Base-by-base conservation (phyloP, 1,140 invertebrate species). In the Papilio dardanus region DNA sequence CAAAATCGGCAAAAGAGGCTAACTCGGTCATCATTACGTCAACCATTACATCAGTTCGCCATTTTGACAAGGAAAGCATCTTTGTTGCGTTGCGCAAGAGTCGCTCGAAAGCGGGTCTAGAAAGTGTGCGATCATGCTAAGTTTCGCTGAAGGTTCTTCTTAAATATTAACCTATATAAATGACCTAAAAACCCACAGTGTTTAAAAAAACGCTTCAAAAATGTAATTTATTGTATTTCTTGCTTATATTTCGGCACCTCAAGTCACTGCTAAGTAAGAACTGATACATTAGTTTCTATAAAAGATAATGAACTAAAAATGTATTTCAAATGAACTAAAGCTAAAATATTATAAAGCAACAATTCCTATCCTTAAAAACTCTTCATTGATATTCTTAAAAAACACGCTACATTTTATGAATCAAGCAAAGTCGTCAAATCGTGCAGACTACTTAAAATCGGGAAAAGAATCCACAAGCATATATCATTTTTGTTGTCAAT, bases 401-500 rank as follows among this genome's bases (percentile, higher is more conserved):
- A 75, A 74, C 74, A n/a, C 3, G 19, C 46, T 19, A 50, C 16
- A 50, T 50, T 50, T 50, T 50, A 50, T 50, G n/a, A 54, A 21
- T 54, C 50, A 24, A 58, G 50, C 21, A 58, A 58, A 10, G 24
- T 62, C 24, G 54, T 8, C 24, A 62, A 62, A 28, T 62, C 10
- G 54, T 62, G 54, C 54, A 16, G 74, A 71, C 42, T 75, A 46
- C 66, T 79, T 76, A 73, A 50, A 79, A 79, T 74, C 31, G 58
- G 75, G 67, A 80, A 83, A 83, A 79, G 76, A 78, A 75, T 79
- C 74, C 35, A 42, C 62, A 42, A 77, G 62, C 46, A 71, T 77
- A 74, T 68, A 75, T 73, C 54, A 75, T 74, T 71, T 77, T 76
- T 75, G 24, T 74, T 75, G 42, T 5, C 5, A 7, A n/a, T 46